phyloP scores from a whole-genome alignment of 1,140 invertebrate species.

The Monochamus saltuarius region DNA sequence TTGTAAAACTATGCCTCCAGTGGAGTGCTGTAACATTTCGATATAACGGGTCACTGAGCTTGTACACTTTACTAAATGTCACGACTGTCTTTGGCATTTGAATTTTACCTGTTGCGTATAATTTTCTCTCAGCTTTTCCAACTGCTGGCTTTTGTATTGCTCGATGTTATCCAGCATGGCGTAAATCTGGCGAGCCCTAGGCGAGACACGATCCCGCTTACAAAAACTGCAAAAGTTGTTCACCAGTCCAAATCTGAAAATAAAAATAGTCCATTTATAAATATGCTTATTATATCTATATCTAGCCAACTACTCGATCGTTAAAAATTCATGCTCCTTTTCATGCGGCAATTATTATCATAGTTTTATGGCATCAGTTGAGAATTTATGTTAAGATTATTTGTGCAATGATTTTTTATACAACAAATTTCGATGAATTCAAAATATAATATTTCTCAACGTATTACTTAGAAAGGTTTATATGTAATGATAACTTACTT shows the following conservation, averaged over 20 bases:
- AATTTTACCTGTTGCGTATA: constrained; percentile 79
- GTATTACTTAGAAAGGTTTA: too few relatives aligned
- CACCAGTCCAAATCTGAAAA: constrained; percentile 64
- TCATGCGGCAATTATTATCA: too few relatives aligned
- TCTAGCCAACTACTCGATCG: too few relatives aligned
- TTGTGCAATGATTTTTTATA: too few relatives aligned
- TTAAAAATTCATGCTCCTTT: too few relatives aligned
- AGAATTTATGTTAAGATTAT: too few relatives aligned
- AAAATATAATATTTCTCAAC: too few relatives aligned
- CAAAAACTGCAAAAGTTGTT: constrained; percentile 70
- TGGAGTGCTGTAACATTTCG: too few relatives aligned
- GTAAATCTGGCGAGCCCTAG: constrained; percentile 78
- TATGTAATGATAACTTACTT: constrained; percentile 59
- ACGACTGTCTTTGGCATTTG: background rate
- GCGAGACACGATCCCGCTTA: constrained; percentile 64
- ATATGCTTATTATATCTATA: too few relatives aligned
- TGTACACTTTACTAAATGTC: background rate
- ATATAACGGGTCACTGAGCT: background rate
- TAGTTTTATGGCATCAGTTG: too few relatives aligned
- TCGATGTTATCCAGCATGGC: constrained; percentile 87
- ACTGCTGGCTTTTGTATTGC: constrained; percentile 83
- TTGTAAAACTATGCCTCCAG: too few relatives aligned
- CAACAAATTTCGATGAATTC: too few relatives aligned
- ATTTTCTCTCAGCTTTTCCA: constrained; percentile 86
- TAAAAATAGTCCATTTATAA: constrained; percentile 15